Evolutionary conservation across 2,888 invertebrate genomes (phyloP).

Genomic region (Tanytarsus gracilentus): DNA sequence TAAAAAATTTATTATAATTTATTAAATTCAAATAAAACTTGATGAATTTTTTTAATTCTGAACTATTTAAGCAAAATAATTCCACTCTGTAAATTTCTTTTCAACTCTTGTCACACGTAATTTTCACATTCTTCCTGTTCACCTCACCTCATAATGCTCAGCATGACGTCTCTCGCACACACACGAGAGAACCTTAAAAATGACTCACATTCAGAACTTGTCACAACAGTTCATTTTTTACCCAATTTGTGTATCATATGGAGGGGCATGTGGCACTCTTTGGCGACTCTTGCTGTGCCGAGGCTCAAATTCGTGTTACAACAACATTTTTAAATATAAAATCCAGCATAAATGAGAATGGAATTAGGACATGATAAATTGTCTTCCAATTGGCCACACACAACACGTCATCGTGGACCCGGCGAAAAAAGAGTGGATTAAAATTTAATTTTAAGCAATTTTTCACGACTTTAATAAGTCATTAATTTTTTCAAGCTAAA

Average conservation of each 20-base stretch:
- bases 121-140: too few relatives aligned
- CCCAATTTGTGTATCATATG: neutral
- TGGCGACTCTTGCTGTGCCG: slow-evolving; percentile 14
- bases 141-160: too few relatives aligned
- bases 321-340: neutral
- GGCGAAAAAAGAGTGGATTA: neutral
- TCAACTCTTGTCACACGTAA: too few relatives aligned
- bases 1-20: neutral
- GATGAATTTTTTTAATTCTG: neutral
- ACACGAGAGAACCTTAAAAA: too few relatives aligned
- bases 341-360: neutral
- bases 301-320: neutral
- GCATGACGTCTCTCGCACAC: too few relatives aligned
- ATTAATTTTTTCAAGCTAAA: too few relatives aligned
- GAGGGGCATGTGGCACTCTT: neutral
- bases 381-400: slow-evolving; percentile 10
- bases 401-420: neutral
- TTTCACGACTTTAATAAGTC: too few relatives aligned
- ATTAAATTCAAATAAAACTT: neutral
- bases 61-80: neutral
- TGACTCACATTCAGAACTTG: neutral
- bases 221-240: slow-evolving; percentile 24
- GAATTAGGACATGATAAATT: slow-evolving; percentile 15
- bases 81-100: too few relatives aligned
- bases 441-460: neutral